Percentiles rank a stretch among this genome's conserved stretches.
Conservation (phyloP, 2,888 invertebrate species). For the Arrhopalites spinosus region DNA sequence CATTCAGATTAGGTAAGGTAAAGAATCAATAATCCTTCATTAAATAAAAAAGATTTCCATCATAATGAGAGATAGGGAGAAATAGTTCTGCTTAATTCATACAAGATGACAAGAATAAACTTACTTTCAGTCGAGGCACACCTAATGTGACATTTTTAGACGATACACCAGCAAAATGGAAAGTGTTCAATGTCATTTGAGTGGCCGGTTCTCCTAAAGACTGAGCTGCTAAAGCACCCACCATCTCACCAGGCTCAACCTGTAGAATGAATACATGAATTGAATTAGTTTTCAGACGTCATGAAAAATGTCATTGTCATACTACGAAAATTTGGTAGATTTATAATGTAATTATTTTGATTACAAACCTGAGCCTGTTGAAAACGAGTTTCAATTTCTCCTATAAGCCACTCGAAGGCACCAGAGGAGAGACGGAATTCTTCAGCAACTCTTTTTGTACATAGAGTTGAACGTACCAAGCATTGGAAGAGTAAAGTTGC, state of each 20-base stretch:
- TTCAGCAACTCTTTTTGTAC: slow-evolving; percentile 95
- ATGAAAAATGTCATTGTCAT: not conserved
- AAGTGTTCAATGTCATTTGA: slow-evolving; percentile 99
- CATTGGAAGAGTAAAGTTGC: slow-evolving; percentile 97
- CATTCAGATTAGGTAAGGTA: slow-evolving; percentile 12
- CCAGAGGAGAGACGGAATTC: slow-evolving; percentile 91
- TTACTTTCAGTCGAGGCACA: slow-evolving; percentile 93
- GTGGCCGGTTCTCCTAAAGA: slow-evolving; percentile 99
- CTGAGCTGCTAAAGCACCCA: slow-evolving; percentile 98
- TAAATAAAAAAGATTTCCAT: not conserved
- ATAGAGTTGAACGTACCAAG: slow-evolving; percentile 89
- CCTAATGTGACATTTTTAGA: slow-evolving; percentile 99
- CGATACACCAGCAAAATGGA: slow-evolving; percentile 99
- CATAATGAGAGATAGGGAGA: slow-evolving; percentile 1
- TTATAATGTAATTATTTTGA: not conserved
- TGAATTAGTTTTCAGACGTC: not conserved
- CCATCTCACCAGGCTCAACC: slow-evolving; percentile 94
- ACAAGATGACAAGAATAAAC: too few relatives aligned
- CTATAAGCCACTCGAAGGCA: slow-evolving; percentile 99
- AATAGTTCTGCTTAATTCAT: too few relatives aligned
- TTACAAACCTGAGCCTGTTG: slow-evolving; percentile 88
- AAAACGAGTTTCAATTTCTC: slow-evolving; percentile 98
- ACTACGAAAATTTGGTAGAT: not conserved
- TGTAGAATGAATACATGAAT: slow-evolving; percentile 47
- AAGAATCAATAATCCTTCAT: not conserved